Conservation (phyloP, 2,888 invertebrate species). For the Odontothrips loti region DNA sequence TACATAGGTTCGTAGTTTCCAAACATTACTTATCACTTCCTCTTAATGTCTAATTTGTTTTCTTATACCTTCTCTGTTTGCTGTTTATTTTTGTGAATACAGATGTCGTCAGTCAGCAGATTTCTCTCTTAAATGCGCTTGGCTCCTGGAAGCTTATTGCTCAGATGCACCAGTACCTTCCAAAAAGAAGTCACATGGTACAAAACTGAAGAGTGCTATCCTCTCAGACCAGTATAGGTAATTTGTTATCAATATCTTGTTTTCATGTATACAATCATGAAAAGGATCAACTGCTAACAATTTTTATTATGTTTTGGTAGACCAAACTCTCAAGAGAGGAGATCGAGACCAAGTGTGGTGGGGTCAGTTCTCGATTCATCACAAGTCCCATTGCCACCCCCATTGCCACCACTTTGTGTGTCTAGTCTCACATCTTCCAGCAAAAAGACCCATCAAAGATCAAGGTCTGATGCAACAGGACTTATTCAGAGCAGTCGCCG, state of each 20-base stretch:
- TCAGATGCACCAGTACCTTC: conserved; percentile 64
- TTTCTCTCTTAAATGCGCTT: conserved; percentile 92
- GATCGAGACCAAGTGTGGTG: conserved; percentile 39
- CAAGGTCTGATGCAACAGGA: conserved; percentile 62
- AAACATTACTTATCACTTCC: conserved; percentile 11
- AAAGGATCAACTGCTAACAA: neutral
- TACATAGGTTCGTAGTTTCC: conserved; percentile 60
- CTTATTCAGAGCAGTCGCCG: conserved; percentile 49
- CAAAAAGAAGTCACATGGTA: conserved; percentile 68
- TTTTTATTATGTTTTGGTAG: conserved; percentile 33
- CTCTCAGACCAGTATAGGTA: conserved; percentile 54
- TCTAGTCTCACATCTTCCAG: conserved; percentile 47
- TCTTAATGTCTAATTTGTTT: neutral
- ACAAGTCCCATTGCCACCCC: conserved; percentile 41
- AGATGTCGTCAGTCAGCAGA: conserved; percentile 91
- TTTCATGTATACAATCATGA: neutral
- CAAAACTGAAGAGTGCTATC: conserved; percentile 69
- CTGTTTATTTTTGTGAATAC: conserved; percentile 39
- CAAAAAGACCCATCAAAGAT: conserved; percentile 79
- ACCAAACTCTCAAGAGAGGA: conserved; percentile 42
- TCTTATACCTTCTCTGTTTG: conserved; percentile 27
- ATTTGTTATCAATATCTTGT: neutral
- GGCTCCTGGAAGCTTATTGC: conserved; percentile 93
- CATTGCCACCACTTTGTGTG: conserved; percentile 45
- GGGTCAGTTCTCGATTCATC: conserved; percentile 14